These are phyloP conservation scores for Catajapyx aquilonaris DNA, from an alignment of 1,140 invertebrate genomes.

Conservation along the genomic window DNA sequence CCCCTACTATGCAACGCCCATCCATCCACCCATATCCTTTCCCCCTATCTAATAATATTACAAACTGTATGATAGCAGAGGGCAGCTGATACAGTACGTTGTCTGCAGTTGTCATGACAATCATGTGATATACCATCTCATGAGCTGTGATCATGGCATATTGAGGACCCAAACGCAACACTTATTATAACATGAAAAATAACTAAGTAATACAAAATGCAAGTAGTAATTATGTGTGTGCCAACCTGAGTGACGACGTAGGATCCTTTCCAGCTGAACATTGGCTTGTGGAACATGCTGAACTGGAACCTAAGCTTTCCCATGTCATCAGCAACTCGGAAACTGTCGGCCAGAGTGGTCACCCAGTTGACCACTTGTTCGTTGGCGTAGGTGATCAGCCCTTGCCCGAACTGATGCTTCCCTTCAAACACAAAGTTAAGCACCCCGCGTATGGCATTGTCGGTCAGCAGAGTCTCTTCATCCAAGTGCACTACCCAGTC, in stretches of 20 bases:
- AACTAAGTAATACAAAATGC: slow-evolving; percentile 1
- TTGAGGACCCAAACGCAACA: too few species aligned
- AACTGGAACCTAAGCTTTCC: slow-evolving; percentile 87
- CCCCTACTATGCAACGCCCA: too few species aligned
- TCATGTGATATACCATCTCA: too few species aligned
- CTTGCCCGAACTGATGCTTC: slow-evolving; percentile 91
- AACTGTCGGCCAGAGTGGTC: slow-evolving; percentile 88
- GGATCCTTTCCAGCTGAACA: slow-evolving; percentile 96
- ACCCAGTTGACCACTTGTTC: slow-evolving; percentile 93
- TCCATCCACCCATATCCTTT: too few species aligned
- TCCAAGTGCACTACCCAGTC: slow-evolving; percentile 98
- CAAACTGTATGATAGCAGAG: too few species aligned
- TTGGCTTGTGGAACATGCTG: slow-evolving; percentile 76
- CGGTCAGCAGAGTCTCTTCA: slow-evolving; percentile 88
- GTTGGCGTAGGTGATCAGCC: slow-evolving; percentile 93
- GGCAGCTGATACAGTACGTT: too few species aligned
- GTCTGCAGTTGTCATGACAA: too few species aligned
- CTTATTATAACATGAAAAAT: neutral
- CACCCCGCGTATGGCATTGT: slow-evolving; percentile 75
- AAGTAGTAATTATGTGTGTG: too few species aligned
- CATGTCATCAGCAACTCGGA: slow-evolving; percentile 92
- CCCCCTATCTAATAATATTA: too few species aligned
- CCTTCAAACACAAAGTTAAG: slow-evolving; percentile 90
- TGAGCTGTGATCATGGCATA: slow-evolving; percentile 1
- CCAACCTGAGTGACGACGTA: slow-evolving; percentile 78